Conservation (phyloP, 1,140 invertebrate genomes). For the Caenorhabditis brenneri region DNA sequence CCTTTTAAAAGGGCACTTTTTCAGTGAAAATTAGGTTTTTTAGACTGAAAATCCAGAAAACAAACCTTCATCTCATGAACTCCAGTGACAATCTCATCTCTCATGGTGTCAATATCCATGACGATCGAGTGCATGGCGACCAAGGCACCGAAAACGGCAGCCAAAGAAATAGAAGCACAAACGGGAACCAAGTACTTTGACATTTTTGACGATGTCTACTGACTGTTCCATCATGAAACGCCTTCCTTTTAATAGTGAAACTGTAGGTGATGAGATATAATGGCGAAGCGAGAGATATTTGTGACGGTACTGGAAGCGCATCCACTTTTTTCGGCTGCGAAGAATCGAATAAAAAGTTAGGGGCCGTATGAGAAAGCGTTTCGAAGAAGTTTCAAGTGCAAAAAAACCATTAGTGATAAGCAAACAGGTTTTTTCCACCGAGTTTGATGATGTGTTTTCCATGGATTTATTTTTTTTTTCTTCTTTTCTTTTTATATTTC, state of each 20-base stretch:
- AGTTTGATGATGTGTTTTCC: background rate
- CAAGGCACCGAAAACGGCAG: slow-evolving; percentile 10
- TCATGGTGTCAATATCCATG: slow-evolving; percentile 28
- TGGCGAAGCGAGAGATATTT: background rate
- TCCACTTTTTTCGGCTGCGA: slow-evolving; percentile 28
- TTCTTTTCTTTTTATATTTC: background rate
- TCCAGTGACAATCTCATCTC: slow-evolving; percentile 27
- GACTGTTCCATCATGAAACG: background rate
- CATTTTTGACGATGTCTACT: background rate
- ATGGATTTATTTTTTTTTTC: background rate
- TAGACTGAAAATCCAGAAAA: background rate
- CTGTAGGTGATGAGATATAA: background rate
- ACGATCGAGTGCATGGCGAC: slow-evolving; percentile 29
- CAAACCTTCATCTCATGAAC: slow-evolving; percentile 34
- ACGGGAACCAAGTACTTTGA: slow-evolving; percentile 23
- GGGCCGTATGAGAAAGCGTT: slow-evolving; percentile 24
- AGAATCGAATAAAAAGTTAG: slow-evolving; percentile 41
- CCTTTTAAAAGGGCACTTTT: no score
- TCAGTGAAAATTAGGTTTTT: no score
- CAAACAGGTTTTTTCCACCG: background rate
- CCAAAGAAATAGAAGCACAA: slow-evolving; percentile 4
- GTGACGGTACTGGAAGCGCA: slow-evolving; percentile 34
- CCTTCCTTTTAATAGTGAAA: background rate
- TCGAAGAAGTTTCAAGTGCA: slow-evolving; percentile 4
- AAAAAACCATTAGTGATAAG: slow-evolving; percentile 32